These are phyloP conservation scores for Campaea margaritaria DNA, from an alignment of 2,888 invertebrate genomes.

Conservation along the genomic window DNA sequence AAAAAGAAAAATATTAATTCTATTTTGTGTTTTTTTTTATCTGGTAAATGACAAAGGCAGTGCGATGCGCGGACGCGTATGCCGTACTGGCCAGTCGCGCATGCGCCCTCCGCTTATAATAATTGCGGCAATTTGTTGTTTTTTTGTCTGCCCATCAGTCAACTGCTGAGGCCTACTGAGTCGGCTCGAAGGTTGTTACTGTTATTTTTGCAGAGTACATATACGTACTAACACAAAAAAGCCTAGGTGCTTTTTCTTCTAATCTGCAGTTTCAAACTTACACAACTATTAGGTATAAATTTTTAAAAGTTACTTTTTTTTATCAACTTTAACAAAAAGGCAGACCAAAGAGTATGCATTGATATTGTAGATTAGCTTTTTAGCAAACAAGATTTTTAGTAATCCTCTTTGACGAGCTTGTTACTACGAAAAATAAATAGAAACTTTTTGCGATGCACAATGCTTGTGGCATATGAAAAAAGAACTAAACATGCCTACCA, in stretches of 20 bases:
- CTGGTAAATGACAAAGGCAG: slow-evolving; percentile 44
- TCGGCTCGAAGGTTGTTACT: slow-evolving; percentile 21
- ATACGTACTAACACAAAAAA: no score
- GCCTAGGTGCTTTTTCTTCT: no score
- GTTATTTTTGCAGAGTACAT: slow-evolving; percentile 21
- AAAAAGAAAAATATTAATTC: slow-evolving; percentile 4
- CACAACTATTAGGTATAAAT: no score
- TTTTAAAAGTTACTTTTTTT: no score
- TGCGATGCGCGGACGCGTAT: slow-evolving; percentile 58
- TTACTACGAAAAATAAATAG: slow-evolving; percentile 6
- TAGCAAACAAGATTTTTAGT: no score
- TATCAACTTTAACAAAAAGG: no score
- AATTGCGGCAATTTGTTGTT: slow-evolving; percentile 73
- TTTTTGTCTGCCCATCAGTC: slow-evolving; percentile 75
- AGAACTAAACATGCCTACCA: slow-evolving; percentile 18
- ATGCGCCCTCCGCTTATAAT: slow-evolving; percentile 75
- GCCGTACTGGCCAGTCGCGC: slow-evolving; percentile 65
- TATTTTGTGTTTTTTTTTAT: slow-evolving; percentile 38
- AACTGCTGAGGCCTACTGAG: slow-evolving; percentile 32
- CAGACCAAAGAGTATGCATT: no score
- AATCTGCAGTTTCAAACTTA: no score
- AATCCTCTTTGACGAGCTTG: not conserved
- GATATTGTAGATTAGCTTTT: no score
- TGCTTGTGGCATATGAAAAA: not conserved
- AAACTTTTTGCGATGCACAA: not conserved